Evolutionary conservation across 2,888 invertebrate genomes (phyloP), one percentile per base, ranked within the genome.

Genomic region (Anticlea derivata): DNA sequence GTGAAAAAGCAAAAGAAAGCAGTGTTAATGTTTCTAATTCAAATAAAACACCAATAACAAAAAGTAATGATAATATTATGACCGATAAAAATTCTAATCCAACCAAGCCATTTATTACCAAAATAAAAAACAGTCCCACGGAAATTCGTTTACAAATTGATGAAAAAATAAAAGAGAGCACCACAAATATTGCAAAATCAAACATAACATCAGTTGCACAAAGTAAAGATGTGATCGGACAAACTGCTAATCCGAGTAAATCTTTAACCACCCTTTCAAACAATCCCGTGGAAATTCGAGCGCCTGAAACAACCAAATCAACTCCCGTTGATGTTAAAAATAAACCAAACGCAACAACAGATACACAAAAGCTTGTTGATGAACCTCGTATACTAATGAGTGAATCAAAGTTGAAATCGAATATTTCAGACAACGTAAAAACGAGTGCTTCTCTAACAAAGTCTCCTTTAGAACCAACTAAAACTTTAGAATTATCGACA

Each of bases 1-100:
- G 20, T 26, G 31, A 46, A 27, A 51, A 24, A 20, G 55, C 43
- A 59, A 29, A 58, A 60, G 57, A 39, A 44, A 46, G 41, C 37
- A 11, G 17, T 1, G 10, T 11, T 2, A 34, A 24, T 35, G 38
- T 23, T 34, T 10, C 7, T 8, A 43, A 26, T 22, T 29, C 40
- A 12, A 38, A 24, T 20, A n/a, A 23, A 13, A 38, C 33, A 35
- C 20, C 52, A 33, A 26, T 31, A 8, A 46, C 41, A 13, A 37
- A 46, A 39, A 54, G 13, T 27, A 56, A 56, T 35, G 50, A 59
- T 11, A 1, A 7, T 35, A 22, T 22, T 3, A n/a, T 26, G 3
- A 20, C 27, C 1, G 11, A 27, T 20, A 46, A 30, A 10, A 12
- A 23, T 35, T 30, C 24, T 13, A 39, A 34, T 30, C 4, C 11